A percentile compares a stretch with the other conserved stretches of the same genome.
These are phyloP conservation scores for Tiliqua scincoides DNA, from an alignment of 2,113 vertebrate genomes.

Conservation along the genomic window DNA sequence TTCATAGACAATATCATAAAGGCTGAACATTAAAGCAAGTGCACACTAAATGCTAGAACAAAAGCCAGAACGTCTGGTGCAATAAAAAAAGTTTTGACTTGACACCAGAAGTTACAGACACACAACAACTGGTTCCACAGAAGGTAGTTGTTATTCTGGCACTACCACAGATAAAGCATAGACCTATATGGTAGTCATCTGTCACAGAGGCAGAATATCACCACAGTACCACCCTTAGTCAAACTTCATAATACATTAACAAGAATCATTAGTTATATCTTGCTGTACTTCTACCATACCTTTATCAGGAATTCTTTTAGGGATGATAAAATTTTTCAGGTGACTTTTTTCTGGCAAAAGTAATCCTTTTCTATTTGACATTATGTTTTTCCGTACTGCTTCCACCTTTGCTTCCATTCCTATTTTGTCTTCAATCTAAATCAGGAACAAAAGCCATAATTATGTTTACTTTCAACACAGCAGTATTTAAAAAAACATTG, in stretches of 20 bases:
- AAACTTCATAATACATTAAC: neutral
- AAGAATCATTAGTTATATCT: neutral
- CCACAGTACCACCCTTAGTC: neutral
- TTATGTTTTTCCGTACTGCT: neutral
- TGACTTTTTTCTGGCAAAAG: conserved; percentile 8
- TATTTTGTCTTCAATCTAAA: conserved; percentile 27
- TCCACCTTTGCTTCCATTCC: conserved; percentile 7
- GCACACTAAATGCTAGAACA: too few relatives aligned
- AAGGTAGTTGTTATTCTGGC: too few relatives aligned
- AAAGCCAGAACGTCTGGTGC: too few relatives aligned
- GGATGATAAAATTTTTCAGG: conserved; percentile 32
- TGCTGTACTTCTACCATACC: conserved; percentile 1
- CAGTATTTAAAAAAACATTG: neutral
- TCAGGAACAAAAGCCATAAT: neutral
- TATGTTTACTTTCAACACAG: neutral
- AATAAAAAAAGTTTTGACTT: neutral
- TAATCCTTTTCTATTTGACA: neutral
- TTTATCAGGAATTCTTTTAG: conserved; percentile 30
- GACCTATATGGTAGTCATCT: neutral
- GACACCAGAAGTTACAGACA: neutral
- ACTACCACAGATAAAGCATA: neutral
- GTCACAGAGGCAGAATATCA: neutral
- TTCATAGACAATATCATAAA: too few relatives aligned
- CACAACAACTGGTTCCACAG: too few relatives aligned
- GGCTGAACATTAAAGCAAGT: too few relatives aligned